Conservation (phyloP, 1,140 invertebrate species). For the Hydropsyche tenuis region DNA sequence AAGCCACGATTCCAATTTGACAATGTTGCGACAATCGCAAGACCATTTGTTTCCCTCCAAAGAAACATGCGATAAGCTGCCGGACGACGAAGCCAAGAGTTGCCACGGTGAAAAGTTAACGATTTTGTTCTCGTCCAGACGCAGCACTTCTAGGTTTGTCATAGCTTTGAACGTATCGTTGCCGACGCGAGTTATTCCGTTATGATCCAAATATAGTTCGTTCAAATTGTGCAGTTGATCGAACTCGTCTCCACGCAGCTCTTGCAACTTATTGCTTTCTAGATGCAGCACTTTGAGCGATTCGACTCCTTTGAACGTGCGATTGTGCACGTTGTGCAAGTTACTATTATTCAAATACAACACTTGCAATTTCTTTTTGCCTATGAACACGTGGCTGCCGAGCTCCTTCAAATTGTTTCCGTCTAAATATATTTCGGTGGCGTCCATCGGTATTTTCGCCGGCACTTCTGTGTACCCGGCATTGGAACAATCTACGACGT, state of each 20-base stretch:
- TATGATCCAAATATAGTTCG: constrained; percentile 84
- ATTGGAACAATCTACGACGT: constrained; percentile 87
- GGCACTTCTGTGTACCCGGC: constrained; percentile 76
- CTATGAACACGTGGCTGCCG: constrained; percentile 85
- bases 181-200: constrained; percentile 74
- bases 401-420: constrained; percentile 82
- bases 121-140: constrained; percentile 81
- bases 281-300: constrained; percentile 79
- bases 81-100: constrained; percentile 63
- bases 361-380: constrained; percentile 83
- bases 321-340: constrained; percentile 79
- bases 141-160: constrained; percentile 76
- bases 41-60: constrained; percentile 76
- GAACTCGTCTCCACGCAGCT: constrained; percentile 79
- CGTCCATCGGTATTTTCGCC: constrained; percentile 85
- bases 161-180: constrained; percentile 79
- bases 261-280: constrained; percentile 79
- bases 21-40: constrained; percentile 73
- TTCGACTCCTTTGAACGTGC: constrained; percentile 83
- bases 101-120: constrained; percentile 79
- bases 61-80: constrained; percentile 67
- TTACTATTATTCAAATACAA: constrained; percentile 84
- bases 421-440: constrained; percentile 87
- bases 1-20: constrained; percentile 71
- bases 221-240: constrained; percentile 74